Evolutionary conservation across 2,888 invertebrate genomes (phyloP), one percentile per base, ranked within the genome.

Genomic region (Calliopum simillimum): DNA sequence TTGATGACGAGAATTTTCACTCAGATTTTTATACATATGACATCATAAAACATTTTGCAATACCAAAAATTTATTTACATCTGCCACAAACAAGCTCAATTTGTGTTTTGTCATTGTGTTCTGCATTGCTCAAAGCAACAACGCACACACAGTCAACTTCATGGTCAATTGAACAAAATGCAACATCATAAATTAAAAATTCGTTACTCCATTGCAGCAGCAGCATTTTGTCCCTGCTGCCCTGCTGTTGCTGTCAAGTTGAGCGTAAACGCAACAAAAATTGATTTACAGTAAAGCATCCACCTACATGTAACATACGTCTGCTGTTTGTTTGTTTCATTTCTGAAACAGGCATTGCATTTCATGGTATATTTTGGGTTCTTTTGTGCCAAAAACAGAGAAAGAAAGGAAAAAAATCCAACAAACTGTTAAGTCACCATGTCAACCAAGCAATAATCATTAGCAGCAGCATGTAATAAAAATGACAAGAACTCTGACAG

Each of bases 81-180:
- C 33, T 33, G 33, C 33, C 33, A 33, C 33, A 33, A 33, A 33
- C 33, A 33, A 3, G 33, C 33, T 33, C 8, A 1, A 33, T 5
- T 49, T n/a, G 6, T 49, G 4, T 49, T 51, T 4, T 14, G 51
- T 51, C 14, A 19, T 2, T 51, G 4, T 19, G 51, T 51, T 1
- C 3, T 14, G 0, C 51, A 19, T 16, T n/a, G 51, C 51, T 51
- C 53, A 19, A 33, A 33, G 8, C 33, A 33, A 33, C n/a, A n/a
- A n/a, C n/a, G n/a, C n/a, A n/a, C n/a, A n/a, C 53, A 8, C n/a
- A 55, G 13, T 55, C 53, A 21, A 69, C 64, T 71, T 74, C 71
- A 74, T 74, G 74, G 74, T 74, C 74, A 74, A 75, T 75, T 75
- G 74, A 75, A 73, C 71, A 71, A 73, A 74, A 71, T 74, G 68